Evolutionary conservation across 53 echinoderm and acorn worm species (phyloP), one percentile per base, ranked within the genome.

Genomic region (Astropecten irregularis): DNA sequence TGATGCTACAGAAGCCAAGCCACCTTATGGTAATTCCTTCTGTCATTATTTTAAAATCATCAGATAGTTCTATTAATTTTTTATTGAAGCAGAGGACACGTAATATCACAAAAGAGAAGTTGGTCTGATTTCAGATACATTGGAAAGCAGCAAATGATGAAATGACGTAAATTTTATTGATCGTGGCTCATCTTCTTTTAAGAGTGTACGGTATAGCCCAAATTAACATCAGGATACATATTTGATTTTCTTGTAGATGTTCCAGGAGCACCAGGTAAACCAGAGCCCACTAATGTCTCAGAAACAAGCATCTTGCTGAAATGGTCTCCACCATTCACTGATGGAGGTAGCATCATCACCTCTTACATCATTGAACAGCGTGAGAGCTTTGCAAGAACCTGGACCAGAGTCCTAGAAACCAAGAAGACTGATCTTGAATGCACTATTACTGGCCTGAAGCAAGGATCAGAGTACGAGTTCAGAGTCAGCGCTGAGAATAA

Each of bases 401-500:
- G 88, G 50, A 71, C 82, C 5, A 81, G 83, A 77, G 77, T 85
- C 31, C 69, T 85, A 35, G 88, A 88, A 35, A 94, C 73, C 49
- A 84, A 82, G 40, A 77, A 69, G n/a, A 62, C 61, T 38, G 63
- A 76, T 38, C 63, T 65, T 2, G 82, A 82, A 44, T 76, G 85
- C 11, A 84, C 54, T 19, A 59, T 88, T 2, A 88, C 81, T 34
- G 69, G 68, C 30, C 49, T 94, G 60, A 83, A 73, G 65, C 58
- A 82, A 40, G 86, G 85, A n/a, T 68, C 83, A 3, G 92, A 94
- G 70, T 94, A 94, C 62, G 66, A 82, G 42, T 94, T 91, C 84
- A 69, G 94, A 61, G 94, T 94, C 28, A 71, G 85, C 50, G 94
- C 94, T 44, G 83, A 85, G 62, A 94, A 94, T 59, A 70, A 77